phyloP scores from a whole-genome alignment of 2,888 invertebrate genomes.

The Tetramorium bicarinatum region DNA sequence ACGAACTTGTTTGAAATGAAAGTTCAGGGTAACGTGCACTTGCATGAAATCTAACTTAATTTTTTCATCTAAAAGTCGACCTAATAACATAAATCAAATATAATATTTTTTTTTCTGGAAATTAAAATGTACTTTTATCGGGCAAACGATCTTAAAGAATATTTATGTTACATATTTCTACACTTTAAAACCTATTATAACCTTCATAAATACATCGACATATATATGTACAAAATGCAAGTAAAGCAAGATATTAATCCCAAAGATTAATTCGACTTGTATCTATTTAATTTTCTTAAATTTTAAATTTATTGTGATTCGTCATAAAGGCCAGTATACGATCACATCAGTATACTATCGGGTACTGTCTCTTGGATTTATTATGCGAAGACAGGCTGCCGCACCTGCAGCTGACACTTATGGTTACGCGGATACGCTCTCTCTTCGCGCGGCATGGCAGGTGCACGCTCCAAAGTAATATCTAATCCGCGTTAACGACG shows the following conservation, averaged over 20 bases:
- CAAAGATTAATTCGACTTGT: too few species aligned
- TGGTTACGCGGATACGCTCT: conserved; percentile 43
- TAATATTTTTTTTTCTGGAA: background rate
- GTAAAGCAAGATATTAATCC: background rate
- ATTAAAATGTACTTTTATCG: background rate
- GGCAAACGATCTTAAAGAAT: background rate
- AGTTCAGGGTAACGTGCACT: conserved; percentile 5
- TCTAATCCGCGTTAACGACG: conserved; percentile 54
- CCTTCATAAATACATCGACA: background rate
- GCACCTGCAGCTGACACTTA: conserved; percentile 47
- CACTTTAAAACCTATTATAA: background rate
- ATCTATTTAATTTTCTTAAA: background rate
- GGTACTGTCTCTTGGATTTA: conserved; percentile 32
- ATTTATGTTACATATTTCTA: background rate
- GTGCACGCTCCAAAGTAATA: conserved; percentile 45
- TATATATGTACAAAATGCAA: background rate
- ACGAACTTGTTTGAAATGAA: conserved; percentile 15
- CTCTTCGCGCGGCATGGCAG: conserved; percentile 39
- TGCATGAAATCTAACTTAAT: background rate
- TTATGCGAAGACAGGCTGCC: conserved; percentile 48
- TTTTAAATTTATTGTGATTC: background rate
- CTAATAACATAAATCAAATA: background rate
- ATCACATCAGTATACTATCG: background rate
- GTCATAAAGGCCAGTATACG: background rate
- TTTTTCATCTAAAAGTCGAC: background rate